These are phyloP conservation scores for Empidonax traillii DNA, from an alignment of 2,113 vertebrate species.

Conservation along the genomic window DNA sequence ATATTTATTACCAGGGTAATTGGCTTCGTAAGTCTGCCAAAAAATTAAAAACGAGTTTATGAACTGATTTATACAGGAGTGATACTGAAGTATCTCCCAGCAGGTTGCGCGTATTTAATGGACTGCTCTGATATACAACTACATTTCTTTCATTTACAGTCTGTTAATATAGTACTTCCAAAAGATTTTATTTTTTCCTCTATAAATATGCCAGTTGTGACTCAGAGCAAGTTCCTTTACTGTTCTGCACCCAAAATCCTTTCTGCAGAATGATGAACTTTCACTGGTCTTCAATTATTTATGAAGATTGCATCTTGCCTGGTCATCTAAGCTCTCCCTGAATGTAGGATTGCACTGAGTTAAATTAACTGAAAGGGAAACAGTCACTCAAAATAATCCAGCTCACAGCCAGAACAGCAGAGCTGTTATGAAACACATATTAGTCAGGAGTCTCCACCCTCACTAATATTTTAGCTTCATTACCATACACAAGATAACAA, in stretches of 20 bases:
- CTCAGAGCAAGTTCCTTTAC: not conserved
- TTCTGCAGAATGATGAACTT: not conserved
- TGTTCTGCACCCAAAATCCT: not conserved
- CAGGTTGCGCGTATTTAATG: slow-evolving; percentile 28
- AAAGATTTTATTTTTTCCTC: not conserved
- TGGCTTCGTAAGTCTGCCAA: slow-evolving; percentile 73
- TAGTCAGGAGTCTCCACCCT: not conserved
- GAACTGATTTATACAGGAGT: slow-evolving; percentile 55
- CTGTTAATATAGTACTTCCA: not conserved
- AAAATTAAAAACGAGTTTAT: slow-evolving; percentile 72
- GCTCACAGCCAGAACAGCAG: not conserved
- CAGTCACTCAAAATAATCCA: not conserved
- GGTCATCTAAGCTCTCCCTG: not conserved
- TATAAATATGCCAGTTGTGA: not conserved
- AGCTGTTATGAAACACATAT: not conserved
- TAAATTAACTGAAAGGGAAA: not conserved
- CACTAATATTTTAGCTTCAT: slow-evolving; percentile 24
- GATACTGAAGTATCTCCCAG: slow-evolving; percentile 8
- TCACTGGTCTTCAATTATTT: not conserved
- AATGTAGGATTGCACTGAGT: not conserved
- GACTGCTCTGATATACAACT: not conserved
- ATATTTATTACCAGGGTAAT: slow-evolving; percentile 76
- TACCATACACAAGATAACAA: not conserved
- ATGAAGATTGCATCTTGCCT: not conserved
- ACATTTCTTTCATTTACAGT: not conserved